Evolutionary conservation across 2,888 invertebrate genomes (phyloP).

Genomic region (Agrenia bidenticulata): DNA sequence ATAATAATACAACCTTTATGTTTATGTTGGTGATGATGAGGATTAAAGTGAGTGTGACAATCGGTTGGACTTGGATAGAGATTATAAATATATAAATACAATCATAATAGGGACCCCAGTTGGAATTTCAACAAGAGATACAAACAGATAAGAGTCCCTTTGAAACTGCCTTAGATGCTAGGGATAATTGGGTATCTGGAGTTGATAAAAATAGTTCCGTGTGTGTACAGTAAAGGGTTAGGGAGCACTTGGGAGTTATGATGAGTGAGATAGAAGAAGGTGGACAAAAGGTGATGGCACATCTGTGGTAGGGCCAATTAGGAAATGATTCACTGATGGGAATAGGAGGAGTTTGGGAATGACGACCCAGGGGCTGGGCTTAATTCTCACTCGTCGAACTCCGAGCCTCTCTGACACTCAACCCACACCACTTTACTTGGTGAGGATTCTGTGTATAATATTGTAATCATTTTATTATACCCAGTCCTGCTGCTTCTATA

Average conservation of each 20-base stretch:
- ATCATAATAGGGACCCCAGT: too few species aligned
- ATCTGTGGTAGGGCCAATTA: slow-evolving; percentile 47
- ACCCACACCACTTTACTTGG: too few species aligned
- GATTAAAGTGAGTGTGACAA: not conserved
- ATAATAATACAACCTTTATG: too few species aligned
- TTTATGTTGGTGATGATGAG: slow-evolving; percentile 1
- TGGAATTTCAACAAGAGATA: too few species aligned
- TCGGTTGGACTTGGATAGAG: not conserved
- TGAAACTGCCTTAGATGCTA: too few species aligned
- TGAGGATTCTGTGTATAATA: too few species aligned
- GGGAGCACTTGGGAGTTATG: not conserved
- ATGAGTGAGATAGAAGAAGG: slow-evolving; percentile 29
- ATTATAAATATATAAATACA: not conserved
- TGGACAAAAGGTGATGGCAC: slow-evolving; percentile 32
- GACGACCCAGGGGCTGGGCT: slow-evolving; percentile 32
- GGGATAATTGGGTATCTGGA: too few species aligned
- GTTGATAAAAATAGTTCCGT: too few species aligned
- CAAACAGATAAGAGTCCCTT: too few species aligned
- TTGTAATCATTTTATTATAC: too few species aligned
- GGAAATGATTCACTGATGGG: slow-evolving; percentile 41
- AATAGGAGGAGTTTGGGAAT: slow-evolving; percentile 40
- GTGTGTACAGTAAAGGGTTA: not conserved
- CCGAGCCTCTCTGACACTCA: too few species aligned
- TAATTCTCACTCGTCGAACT: slow-evolving; percentile 1
- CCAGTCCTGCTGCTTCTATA: too few species aligned